Percentiles rank a stretch among this genome's conserved stretches.
These are phyloP conservation scores for Pseudorhiza aurosa DNA, from an alignment of 30 jellyfish, hydroid and myxozoan species.

Conservation along the genomic window DNA sequence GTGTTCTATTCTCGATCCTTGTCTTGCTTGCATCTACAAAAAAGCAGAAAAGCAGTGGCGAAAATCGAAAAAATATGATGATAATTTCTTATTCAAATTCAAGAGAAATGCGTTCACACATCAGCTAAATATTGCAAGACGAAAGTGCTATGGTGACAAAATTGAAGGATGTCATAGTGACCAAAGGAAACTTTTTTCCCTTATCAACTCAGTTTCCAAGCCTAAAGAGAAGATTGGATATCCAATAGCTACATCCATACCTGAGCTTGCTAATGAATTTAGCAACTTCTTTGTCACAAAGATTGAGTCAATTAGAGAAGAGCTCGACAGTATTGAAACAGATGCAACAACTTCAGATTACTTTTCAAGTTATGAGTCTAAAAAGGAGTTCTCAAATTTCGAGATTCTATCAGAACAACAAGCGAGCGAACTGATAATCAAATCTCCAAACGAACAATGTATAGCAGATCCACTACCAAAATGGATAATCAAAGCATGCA, in stretches of 20 bases:
- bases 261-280: conserved; percentile 38
- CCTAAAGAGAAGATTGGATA: conserved; percentile 1
- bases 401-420: not conserved
- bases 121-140: conserved; percentile 14
- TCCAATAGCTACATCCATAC: conserved; percentile 31
- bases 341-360: conserved; percentile 14
- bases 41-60: no score
- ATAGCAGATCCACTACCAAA: not conserved
- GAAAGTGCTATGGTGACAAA: not conserved
- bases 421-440: conserved; percentile 13
- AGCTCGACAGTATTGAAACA: conserved; percentile 20
- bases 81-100: not conserved
- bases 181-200: conserved; percentile 44
- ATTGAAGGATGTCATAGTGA: conserved; percentile 13
- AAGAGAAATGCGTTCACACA: conserved; percentile 8
- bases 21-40: no score
- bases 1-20: no score
- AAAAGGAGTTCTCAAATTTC: conserved; percentile 17
- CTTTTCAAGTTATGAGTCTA: not conserved
- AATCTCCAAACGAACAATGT: conserved; percentile 18
- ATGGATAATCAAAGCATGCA: conserved; percentile 3
- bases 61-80: no score
- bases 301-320: conserved; percentile 33
- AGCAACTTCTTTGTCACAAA: conserved; percentile 26
- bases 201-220: conserved; percentile 11